phyloP scores from a whole-genome alignment of 2,113 vertebrate species.

The Rhadina sibilatrix region DNA sequence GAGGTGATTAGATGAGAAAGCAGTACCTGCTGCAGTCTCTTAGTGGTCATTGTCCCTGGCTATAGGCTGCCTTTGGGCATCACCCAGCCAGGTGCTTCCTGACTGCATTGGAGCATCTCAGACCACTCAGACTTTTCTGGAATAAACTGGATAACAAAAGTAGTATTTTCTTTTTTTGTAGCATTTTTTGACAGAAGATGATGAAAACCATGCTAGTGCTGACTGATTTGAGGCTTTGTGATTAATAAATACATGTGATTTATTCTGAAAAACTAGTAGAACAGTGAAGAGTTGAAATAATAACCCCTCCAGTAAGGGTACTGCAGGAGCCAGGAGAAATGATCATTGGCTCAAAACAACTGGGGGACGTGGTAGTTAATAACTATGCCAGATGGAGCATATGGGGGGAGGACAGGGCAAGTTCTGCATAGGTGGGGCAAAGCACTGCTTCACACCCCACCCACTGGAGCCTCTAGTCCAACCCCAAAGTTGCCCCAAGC shows the following conservation, averaged over 20 bases:
- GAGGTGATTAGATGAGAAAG: not conserved
- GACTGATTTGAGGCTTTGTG: not conserved
- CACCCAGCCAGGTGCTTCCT: not conserved
- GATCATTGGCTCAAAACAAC: not conserved
- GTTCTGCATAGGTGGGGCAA: not conserved
- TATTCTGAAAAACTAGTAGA: not conserved
- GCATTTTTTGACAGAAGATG: not conserved
- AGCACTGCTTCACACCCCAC: not conserved
- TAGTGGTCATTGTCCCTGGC: not conserved
- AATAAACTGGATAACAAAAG: not conserved
- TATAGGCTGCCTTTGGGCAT: not conserved
- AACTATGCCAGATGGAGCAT: too few relatives aligned
- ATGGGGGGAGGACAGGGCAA: not conserved
- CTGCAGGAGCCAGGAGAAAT: not conserved
- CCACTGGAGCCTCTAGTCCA: not conserved
- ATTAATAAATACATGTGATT: not conserved
- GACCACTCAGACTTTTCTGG: not conserved
- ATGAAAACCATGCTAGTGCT: not conserved
- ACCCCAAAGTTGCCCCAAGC: not conserved
- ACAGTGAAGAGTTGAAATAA: not conserved
- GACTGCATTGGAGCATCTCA: not conserved
- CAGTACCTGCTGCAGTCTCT: not conserved
- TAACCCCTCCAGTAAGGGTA: not conserved
- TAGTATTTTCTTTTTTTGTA: not conserved
- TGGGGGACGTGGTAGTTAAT: too few relatives aligned